Percentiles rank a stretch among this genome's conserved stretches.
phyloP scores from a whole-genome alignment of 2,113 vertebrate species.

The Syngnathus scovelli region DNA sequence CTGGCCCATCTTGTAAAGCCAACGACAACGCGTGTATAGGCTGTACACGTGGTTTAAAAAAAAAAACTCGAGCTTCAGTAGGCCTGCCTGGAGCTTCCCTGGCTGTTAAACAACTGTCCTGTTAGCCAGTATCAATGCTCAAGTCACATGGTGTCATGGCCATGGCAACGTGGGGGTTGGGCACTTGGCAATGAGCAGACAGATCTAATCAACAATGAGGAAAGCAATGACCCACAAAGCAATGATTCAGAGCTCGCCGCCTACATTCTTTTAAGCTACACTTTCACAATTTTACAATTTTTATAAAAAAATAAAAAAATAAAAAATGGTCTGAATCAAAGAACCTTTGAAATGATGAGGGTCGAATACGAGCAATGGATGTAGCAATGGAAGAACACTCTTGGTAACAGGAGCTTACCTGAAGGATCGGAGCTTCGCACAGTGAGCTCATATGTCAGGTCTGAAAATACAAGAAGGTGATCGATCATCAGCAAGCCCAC shows the following conservation, averaged over 20 bases:
- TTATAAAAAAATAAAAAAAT: too few relatives aligned
- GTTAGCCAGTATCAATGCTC: not conserved
- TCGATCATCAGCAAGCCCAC: conserved; percentile 15
- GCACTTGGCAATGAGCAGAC: conserved; percentile 14
- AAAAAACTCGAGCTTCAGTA: not conserved
- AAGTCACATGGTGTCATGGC: conserved; percentile 25
- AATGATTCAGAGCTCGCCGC: conserved; percentile 14
- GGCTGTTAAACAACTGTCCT: conserved; percentile 1
- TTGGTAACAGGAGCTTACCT: conserved; percentile 71
- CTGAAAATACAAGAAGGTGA: conserved; percentile 64
- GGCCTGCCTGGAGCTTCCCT: not conserved
- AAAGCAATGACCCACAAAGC: conserved; percentile 21
- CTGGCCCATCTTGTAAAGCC: conserved; percentile 8
- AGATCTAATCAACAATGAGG: conserved; percentile 28
- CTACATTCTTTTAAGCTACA: not conserved
- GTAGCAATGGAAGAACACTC: not conserved
- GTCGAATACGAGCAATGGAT: not conserved
- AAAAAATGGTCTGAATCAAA: not conserved
- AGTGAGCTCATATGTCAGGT: conserved; percentile 92
- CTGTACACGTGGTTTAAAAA: conserved; percentile 18
- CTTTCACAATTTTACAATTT: not conserved
- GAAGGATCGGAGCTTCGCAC: conserved; percentile 83
- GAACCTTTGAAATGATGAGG: not conserved
- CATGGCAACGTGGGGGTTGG: conserved; percentile 36
- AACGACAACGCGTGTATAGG: conserved; percentile 3